Evolutionary conservation across 2,797 vertebrate species (phyloP), one percentile per base, ranked within the genome.

Genomic region (Diplodus puntazzo): DNA sequence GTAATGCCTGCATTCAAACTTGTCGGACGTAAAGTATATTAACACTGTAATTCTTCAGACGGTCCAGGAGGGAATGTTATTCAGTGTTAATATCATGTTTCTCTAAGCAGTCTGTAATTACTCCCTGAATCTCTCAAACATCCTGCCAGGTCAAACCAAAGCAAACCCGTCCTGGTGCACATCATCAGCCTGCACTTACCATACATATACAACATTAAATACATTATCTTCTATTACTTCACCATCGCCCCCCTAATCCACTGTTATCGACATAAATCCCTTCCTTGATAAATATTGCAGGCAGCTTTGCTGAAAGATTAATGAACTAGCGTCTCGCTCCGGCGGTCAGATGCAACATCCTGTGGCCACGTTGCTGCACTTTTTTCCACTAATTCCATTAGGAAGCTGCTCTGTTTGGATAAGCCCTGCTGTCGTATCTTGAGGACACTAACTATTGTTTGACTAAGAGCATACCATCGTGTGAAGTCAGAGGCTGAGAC

Each of bases 211-310:
- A 75, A 71, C 77, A 70, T 84, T 73, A 82, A 84, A 73, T 69
- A 63, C 77, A 74, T 86, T 79, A 79, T 77, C 82, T 62, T 52
- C 66, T 69, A n/a, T 82, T 75, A 30, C 85, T 74, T 57, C 71
- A n/a, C 73, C 59, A 11, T 69, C 27, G 12, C 18, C 11, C 63
- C 39, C 58, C 66, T 87, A 86, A 89, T 87, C 84, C 87, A 77
- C 84, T 46, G 70, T 73, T 85, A 89, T 87, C 77, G 70, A 79
- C 85, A 60, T 77, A 76, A 90, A 90, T 89, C 86, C 79, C 73
- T 74, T 83, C 83, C 78, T 84, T 82, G 86, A 90, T 91, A 89
- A 93, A 92, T 91, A 90, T 90, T 90, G 73, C 89, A 91, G 70
- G 72, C 80, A 1, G 80, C 80, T 81, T 78, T 27, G 76, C 82